Percentiles rank a stretch among this genome's conserved stretches.
Conservation (phyloP, 2,797 vertebrate genomes). For the Falco novaeseelandiae region DNA sequence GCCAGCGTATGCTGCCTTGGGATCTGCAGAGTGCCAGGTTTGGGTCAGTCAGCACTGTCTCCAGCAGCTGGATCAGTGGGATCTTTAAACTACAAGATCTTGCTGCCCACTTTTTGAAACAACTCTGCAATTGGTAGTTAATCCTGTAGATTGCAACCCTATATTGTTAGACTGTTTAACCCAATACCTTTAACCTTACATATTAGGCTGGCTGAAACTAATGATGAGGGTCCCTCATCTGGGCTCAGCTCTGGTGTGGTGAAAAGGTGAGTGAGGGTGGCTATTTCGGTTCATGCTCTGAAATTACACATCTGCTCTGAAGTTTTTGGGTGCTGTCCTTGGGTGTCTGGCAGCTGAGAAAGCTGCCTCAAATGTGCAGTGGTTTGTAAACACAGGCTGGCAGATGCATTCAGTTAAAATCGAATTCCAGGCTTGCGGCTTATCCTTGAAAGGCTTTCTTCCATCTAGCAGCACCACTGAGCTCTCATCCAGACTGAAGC, state of each 20-base stretch:
- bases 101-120: not conserved
- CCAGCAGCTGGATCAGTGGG: not conserved
- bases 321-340: not conserved
- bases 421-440: not conserved
- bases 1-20: not conserved
- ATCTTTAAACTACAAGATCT: not conserved
- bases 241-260: not conserved
- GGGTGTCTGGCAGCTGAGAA: not conserved
- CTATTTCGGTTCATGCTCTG: not conserved
- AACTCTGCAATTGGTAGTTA: not conserved
- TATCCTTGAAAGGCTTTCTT: constrained; percentile 8
- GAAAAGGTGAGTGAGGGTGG: not conserved
- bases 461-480: not conserved
- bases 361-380: not conserved
- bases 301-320: not conserved
- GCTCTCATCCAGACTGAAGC: not conserved
- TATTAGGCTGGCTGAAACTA: not conserved
- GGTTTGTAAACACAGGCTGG: not conserved
- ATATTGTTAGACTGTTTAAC: not conserved
- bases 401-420: not conserved
- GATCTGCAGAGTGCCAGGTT: not conserved
- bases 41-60: not conserved
- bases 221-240: not conserved
- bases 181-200: not conserved
- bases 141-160: not conserved